A percentile compares a stretch with the other conserved stretches of the same genome.
Evolutionary conservation across 2,113 vertebrate genomes (phyloP).

Genomic region (Proteles cristata): DNA sequence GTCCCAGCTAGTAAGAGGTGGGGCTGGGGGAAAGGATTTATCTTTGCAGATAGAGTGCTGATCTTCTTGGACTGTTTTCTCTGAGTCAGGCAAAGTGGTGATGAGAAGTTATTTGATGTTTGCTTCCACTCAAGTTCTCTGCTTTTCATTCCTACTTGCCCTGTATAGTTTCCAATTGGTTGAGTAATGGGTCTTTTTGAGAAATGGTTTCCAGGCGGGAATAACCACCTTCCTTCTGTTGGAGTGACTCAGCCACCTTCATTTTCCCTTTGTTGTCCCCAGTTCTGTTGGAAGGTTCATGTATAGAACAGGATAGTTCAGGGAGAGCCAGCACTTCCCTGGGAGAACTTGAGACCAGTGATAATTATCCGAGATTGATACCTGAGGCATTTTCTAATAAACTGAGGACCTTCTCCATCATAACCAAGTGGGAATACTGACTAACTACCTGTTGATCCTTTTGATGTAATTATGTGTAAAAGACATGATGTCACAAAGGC

Average conservation of each 20-base stretch:
- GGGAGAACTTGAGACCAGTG: background rate
- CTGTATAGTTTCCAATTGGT: background rate
- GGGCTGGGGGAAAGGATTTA: background rate
- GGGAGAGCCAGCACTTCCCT: background rate
- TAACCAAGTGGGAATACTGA: background rate
- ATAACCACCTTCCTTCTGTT: background rate
- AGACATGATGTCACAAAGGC: background rate
- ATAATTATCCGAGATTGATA: background rate
- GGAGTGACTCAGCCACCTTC: background rate
- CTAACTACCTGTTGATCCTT: background rate
- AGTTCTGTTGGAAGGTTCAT: background rate
- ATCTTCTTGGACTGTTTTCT: background rate
- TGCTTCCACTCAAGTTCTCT: background rate
- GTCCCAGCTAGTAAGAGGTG: background rate
- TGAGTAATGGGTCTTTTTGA: background rate
- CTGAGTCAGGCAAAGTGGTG: no score
- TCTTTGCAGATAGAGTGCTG: background rate
- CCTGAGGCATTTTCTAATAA: background rate
- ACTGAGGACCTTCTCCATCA: background rate
- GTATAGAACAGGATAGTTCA: background rate
- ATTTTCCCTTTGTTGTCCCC: background rate
- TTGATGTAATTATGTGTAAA: background rate
- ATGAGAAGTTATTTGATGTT: background rate
- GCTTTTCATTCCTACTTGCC: background rate
- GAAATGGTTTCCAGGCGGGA: conserved; percentile 19